These are phyloP conservation scores for Xenops minutus DNA, from an alignment of 2,797 vertebrate genomes.

Conservation along the genomic window DNA sequence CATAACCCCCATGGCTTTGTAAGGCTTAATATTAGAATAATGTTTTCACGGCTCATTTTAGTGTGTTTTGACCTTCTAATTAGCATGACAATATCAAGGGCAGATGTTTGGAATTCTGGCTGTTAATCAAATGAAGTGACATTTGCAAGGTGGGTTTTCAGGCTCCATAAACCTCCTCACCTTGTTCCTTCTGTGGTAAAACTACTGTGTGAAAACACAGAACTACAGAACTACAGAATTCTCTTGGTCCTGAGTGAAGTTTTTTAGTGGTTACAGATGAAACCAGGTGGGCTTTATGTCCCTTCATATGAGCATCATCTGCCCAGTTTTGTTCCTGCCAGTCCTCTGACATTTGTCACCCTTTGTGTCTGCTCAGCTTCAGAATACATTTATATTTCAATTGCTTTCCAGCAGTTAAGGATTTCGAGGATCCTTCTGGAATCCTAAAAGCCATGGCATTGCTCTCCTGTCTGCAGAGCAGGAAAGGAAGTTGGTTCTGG, in stretches of 20 bases:
- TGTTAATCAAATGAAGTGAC: neutral
- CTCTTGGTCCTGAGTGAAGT: neutral
- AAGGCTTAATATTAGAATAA: neutral
- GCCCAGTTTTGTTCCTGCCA: constrained; percentile 25
- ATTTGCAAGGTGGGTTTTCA: neutral
- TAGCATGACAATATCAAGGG: neutral
- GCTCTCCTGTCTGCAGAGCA: neutral
- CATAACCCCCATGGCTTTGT: neutral
- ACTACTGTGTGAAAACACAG: neutral
- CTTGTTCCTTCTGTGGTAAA: neutral
- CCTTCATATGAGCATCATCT: neutral
- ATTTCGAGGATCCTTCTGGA: neutral
- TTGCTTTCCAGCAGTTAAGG: neutral
- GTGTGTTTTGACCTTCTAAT: neutral
- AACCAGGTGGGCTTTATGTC: constrained; percentile 31
- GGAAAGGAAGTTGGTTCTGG: constrained; percentile 9
- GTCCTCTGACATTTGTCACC: constrained; percentile 54
- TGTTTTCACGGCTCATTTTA: neutral
- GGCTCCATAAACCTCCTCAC: neutral
- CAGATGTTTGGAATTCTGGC: neutral
- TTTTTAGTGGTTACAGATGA: neutral
- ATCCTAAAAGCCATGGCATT: neutral
- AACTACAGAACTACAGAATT: neutral
- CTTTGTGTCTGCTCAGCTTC: neutral
- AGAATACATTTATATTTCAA: neutral